Evolutionary conservation across 2,797 vertebrate species (phyloP).

Genomic region (Ceyx erithaca): DNA sequence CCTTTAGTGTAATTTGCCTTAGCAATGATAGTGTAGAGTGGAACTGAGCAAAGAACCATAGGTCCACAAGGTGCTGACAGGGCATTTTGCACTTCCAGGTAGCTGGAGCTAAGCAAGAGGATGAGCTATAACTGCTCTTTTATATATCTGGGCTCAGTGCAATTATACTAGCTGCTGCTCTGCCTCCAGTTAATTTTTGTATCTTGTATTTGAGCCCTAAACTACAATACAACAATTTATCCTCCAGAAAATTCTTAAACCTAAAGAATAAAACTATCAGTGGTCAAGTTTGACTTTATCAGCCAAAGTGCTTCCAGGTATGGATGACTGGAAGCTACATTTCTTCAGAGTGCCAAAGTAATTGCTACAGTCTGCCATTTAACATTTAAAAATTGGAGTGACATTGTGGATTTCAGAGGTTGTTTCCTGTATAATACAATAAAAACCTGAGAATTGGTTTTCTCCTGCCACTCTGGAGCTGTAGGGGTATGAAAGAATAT

Average conservation of each 20-base stretch:
- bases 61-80: background rate
- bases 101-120: background rate
- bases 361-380: background rate
- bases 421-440: background rate
- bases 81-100: background rate
- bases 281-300: background rate
- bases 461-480: background rate
- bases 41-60: background rate
- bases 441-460: background rate
- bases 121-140: background rate
- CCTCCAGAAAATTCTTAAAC: background rate
- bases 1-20: background rate
- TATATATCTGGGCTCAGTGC: background rate
- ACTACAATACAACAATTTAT: background rate
- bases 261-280: background rate
- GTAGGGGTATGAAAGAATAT: background rate
- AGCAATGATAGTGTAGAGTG: background rate
- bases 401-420: background rate
- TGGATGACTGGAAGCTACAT: background rate
- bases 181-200: background rate
- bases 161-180: background rate
- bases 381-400: background rate
- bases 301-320: background rate
- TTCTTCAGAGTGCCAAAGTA: constrained; percentile 13
- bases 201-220: background rate